Conservation (phyloP, 2,113 vertebrate species). For the Numida meleagris region DNA sequence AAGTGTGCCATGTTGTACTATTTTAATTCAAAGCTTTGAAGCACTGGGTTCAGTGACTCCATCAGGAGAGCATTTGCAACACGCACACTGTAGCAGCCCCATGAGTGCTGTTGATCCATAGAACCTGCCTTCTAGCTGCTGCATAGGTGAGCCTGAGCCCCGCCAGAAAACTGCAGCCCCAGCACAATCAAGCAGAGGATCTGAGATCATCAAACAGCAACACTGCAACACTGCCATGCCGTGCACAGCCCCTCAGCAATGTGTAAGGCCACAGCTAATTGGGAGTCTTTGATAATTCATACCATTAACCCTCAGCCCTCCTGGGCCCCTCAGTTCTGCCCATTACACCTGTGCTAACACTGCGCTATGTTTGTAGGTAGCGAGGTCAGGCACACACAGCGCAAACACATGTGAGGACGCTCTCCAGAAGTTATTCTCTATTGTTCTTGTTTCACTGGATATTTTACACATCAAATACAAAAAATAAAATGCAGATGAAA, state of each 20-base stretch:
- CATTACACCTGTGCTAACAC: not conserved
- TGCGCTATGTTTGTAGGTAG: not conserved
- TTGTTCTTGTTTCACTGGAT: not conserved
- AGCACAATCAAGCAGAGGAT: not conserved
- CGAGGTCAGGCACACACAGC: not conserved
- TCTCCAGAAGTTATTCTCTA: not conserved
- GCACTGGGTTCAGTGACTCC: not conserved
- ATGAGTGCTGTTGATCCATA: not conserved
- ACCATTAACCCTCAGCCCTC: not conserved
- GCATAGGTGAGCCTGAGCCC: not conserved
- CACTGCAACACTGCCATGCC: fast-evolving
- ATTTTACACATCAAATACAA: not conserved
- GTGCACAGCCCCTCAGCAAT: not conserved
- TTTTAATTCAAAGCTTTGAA: not conserved
- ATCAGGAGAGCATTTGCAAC: fast-evolving
- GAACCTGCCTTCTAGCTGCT: not conserved
- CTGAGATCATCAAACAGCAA: not conserved
- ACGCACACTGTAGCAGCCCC: not conserved
- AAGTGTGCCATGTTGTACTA: not conserved
- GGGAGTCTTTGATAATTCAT: not conserved
- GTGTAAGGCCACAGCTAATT: not conserved
- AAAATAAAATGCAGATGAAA: not conserved
- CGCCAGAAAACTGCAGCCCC: not conserved
- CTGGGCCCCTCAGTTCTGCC: not conserved
- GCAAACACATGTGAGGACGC: fast-evolving